Evolutionary conservation across 2,888 invertebrate genomes (phyloP).

Genomic region (Oscheius sp.): DNA sequence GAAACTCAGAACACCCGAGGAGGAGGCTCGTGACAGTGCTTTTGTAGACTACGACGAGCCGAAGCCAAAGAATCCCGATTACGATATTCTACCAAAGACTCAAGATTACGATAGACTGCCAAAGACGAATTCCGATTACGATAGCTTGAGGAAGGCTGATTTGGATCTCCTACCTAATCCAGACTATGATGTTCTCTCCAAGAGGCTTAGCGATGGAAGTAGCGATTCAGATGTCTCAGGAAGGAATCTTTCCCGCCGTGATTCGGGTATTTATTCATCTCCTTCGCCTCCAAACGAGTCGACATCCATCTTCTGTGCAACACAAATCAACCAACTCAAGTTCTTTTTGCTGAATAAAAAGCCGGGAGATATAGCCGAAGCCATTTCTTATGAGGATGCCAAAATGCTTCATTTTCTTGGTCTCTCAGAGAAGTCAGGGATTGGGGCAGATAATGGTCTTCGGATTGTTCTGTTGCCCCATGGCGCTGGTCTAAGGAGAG

Average conservation of each 20-base stretch:
- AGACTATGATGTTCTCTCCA: constrained; percentile 3
- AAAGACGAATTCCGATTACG: not conserved
- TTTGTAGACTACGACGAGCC: constrained; percentile 25
- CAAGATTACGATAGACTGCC: constrained; percentile 1
- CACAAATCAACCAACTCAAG: constrained; percentile 21
- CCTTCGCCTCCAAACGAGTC: constrained; percentile 31
- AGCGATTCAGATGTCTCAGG: constrained; percentile 3
- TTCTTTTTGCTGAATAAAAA: constrained; percentile 18
- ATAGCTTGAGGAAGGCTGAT: not conserved
- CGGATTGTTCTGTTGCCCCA: constrained; percentile 23
- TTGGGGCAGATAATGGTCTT: constrained; percentile 24
- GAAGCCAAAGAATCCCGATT: constrained; percentile 2
- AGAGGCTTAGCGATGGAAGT: constrained; percentile 26
- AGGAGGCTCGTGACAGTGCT: constrained; percentile 26
- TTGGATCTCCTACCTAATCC: not conserved
- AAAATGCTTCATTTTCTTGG: constrained; percentile 15
- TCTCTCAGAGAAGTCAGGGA: constrained; percentile 18
- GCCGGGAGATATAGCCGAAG: constrained; percentile 19
- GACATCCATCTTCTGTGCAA: constrained; percentile 10
- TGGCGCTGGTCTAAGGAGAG: constrained; percentile 11
- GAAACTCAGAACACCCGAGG: constrained; percentile 7
- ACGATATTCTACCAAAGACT: not conserved
- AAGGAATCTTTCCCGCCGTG: not conserved
- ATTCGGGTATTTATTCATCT: constrained; percentile 26
- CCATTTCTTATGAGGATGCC: constrained; percentile 25